Base-by-base conservation (phyloP, 2,113 vertebrate species). In the Oostethus manadensis region DNA sequence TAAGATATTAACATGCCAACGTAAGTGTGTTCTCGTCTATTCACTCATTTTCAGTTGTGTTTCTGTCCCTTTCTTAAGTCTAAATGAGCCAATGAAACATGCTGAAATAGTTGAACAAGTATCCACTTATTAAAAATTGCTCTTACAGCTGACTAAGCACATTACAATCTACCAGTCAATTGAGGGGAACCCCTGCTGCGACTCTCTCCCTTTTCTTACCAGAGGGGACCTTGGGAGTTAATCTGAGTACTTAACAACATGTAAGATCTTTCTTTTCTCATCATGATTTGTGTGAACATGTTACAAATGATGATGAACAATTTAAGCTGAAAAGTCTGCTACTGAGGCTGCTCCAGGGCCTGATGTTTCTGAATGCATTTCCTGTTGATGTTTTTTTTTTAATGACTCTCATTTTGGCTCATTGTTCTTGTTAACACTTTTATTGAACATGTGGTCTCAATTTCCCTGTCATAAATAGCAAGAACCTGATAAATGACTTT, bases 371-470 rank as follows among this genome's bases (percentile, higher is more conserved):
- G 66, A 46, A 71, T 51, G 59, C 63, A 53, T 71, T 80, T 80
- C 73, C 71, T 72, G 47, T 76, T 76, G 10, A 49, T 66, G 64
- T 78, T 83, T 76, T 46, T 46, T 46, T n/a, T 46, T 20, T 10
- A 20, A 17, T 20, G 9, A 16, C 46, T 8, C n/a, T n/a, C n/a
- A n/a, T n/a, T n/a, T n/a, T n/a, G n/a, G n/a, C n/a, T n/a, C 10
- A 1, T 83, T 81, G 71, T 79, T 84, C 62, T 75, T 77, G 76
- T 60, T 78, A 83, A 84, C 53, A 51, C 71, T 66, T 74, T 65
- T 53, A 59, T 77, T 83, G 64, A 75, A 67, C 73, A 84, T 33
- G 48, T 85, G 82, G 73, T 84, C 81, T 54, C 62, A 71, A 79
- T 83, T 80, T 79, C 70, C 68, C 58, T 3, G 11, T 61, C 64